Evolutionary conservation across 2,797 vertebrate species (phyloP), one percentile per base, ranked within the genome.

Genomic region (Dermochelys coriacea): DNA sequence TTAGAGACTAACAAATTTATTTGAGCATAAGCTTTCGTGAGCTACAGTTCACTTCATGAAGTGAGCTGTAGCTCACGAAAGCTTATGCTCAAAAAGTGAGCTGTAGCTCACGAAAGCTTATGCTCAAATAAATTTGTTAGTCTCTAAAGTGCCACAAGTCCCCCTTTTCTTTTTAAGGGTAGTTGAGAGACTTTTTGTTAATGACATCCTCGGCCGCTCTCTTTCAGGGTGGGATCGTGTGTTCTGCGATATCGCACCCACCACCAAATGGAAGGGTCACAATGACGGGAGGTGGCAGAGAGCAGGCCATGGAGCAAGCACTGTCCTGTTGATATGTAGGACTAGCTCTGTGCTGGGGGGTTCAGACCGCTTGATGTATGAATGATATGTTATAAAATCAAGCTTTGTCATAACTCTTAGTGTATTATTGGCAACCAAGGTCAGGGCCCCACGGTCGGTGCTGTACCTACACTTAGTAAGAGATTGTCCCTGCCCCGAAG

Each of bases 321-420:
- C n/a, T 2, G 7, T 0, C 2, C 2, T 9, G 75, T 12, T 18
- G 52, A 31, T 12, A n/a, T 19, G 1, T 4, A 23, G 74, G 54
- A 27, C 5, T 45, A 8, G 74, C 74, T 9, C 50, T 47, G 5
- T 41, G 31, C 5, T 47, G 1, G 27, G 27, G 68, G 41, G 18
- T 31, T 75, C n/a, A 50, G n/a, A 9, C 6, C 34, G 0, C 2
- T 4, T 57, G 75, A 37, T 0, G 27, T 0, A 1, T 29, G 1
- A 15, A 59, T 3, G 1, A 1, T 10, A 23, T 10, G n/a, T 41
- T 45, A 74, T 23, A 41, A 74, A 41, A 41, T 74, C 19, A 41
- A 45, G 11, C n/a, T 74, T 74, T 7, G 18, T 25, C 21, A 23
- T 37, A 41, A 14, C 21, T 37, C 5, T 71, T 37, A n/a, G 21